These are phyloP conservation scores for Aegithalos caudatus DNA, from an alignment of 2,113 vertebrate genomes.

Conservation along the genomic window DNA sequence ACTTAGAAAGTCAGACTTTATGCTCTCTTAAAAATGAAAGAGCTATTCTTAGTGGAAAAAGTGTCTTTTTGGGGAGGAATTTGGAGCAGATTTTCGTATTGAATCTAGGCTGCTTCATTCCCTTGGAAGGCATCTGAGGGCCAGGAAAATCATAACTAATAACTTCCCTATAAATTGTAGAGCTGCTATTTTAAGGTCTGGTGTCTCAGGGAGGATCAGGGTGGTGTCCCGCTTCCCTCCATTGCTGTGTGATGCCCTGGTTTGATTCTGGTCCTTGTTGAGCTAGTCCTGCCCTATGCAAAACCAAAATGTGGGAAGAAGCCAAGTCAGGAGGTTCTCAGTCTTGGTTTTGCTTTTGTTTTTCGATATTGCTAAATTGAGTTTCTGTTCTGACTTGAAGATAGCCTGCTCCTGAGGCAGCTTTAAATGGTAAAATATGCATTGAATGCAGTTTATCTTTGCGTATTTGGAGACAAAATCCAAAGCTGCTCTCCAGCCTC, in stretches of 20 bases:
- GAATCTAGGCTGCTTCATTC: constrained; percentile 59
- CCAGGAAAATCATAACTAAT: constrained; percentile 61
- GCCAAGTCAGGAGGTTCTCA: not conserved
- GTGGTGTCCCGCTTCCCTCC: constrained; percentile 41
- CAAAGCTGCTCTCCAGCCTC: not conserved
- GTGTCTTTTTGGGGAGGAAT: constrained; percentile 29
- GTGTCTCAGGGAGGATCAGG: constrained; percentile 27
- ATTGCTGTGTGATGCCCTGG: not conserved
- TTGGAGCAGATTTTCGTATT: constrained; percentile 28
- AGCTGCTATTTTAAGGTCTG: constrained; percentile 54
- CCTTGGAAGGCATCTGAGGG: constrained; percentile 27
- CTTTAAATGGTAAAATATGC: not conserved
- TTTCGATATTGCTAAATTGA: not conserved
- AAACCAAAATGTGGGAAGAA: not conserved
- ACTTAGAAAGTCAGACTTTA: constrained; percentile 35
- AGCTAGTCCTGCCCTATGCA: not conserved
- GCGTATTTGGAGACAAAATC: not conserved
- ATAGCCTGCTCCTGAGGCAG: not conserved
- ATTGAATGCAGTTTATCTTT: not conserved
- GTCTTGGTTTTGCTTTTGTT: not conserved
- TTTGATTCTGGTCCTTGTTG: not conserved
- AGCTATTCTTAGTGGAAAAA: constrained; percentile 32
- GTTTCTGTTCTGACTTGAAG: not conserved
- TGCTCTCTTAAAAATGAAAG: not conserved
- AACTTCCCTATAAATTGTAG: constrained; percentile 55